Percentiles rank a stretch among this genome's conserved stretches.
Conservation (phyloP, 2,888 invertebrate species). For the Nesidiocoris tenuis region DNA sequence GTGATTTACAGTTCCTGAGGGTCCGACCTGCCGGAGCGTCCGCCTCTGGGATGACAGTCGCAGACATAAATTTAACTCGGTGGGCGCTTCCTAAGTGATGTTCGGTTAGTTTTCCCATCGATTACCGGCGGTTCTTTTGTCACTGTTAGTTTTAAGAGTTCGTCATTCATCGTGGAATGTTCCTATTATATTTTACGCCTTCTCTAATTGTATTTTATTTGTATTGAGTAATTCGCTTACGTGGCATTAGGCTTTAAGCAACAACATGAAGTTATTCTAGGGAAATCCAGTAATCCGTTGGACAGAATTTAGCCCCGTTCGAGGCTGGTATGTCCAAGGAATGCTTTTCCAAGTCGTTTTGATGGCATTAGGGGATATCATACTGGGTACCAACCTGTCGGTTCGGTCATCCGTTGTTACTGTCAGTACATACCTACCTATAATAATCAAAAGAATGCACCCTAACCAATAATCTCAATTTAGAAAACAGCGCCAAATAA, state of each 20-base stretch:
- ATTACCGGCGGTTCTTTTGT: conserved; percentile 17
- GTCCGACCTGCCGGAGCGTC: not conserved
- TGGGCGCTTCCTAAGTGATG: conserved; percentile 19
- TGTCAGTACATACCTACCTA: too few species aligned
- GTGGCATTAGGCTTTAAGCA: too few species aligned
- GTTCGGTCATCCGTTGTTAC: too few species aligned
- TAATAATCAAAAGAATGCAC: too few species aligned
- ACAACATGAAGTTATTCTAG: too few species aligned
- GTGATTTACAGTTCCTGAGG: conserved; percentile 31
- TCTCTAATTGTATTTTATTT: not conserved
- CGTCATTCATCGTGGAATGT: not conserved
- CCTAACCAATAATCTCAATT: too few species aligned
- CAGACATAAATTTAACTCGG: conserved; percentile 10
- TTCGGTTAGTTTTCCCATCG: conserved; percentile 13
- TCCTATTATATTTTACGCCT: not conserved
- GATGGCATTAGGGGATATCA: not conserved
- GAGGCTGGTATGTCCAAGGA: too few species aligned
- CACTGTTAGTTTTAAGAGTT: not conserved
- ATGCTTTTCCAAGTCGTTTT: not conserved
- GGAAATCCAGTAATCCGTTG: too few species aligned
- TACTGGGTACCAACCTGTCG: too few species aligned
- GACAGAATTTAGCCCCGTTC: too few species aligned
- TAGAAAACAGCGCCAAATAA: too few species aligned
- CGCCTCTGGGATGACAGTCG: not conserved
- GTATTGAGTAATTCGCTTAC: too few species aligned